phyloP scores from a whole-genome alignment of 2,888 invertebrate genomes.

The Endomychus coccineus region DNA sequence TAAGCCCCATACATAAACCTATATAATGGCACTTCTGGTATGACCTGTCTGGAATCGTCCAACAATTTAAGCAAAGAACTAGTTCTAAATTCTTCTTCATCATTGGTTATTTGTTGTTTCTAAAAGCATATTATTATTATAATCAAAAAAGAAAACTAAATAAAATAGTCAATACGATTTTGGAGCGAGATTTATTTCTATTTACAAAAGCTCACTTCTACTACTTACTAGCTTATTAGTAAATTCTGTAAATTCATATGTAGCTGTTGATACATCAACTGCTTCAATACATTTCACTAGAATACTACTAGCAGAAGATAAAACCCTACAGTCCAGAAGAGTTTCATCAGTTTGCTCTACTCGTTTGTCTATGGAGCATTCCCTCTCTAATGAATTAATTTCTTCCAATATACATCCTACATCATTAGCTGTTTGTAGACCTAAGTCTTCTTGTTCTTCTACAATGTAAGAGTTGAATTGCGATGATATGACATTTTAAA shows the following conservation, averaged over 20 bases:
- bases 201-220: no score
- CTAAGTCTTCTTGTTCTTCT: constrained; percentile 22
- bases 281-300: constrained; percentile 35
- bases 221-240: constrained; percentile 45
- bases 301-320: constrained; percentile 35
- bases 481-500: background rate
- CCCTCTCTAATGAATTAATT: constrained; percentile 30
- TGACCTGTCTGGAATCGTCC: constrained; percentile 29
- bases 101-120: constrained; percentile 22
- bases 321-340: constrained; percentile 33
- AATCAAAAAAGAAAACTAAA: background rate
- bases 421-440: constrained; percentile 28
- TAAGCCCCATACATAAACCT: constrained; percentile 47
- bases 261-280: constrained; percentile 41
- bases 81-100: constrained; percentile 35
- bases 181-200: no score
- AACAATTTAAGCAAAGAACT: constrained; percentile 40
- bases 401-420: constrained; percentile 31
- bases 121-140: no score
- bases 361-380: constrained; percentile 31
- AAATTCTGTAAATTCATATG: constrained; percentile 47
- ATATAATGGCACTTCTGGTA: constrained; percentile 35
- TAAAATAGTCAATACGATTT: background rate
- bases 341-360: constrained; percentile 38
- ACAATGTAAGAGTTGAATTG: background rate